Base-by-base conservation (phyloP, 2,797 vertebrate genomes). In the Tiaroga cobitis region DNA sequence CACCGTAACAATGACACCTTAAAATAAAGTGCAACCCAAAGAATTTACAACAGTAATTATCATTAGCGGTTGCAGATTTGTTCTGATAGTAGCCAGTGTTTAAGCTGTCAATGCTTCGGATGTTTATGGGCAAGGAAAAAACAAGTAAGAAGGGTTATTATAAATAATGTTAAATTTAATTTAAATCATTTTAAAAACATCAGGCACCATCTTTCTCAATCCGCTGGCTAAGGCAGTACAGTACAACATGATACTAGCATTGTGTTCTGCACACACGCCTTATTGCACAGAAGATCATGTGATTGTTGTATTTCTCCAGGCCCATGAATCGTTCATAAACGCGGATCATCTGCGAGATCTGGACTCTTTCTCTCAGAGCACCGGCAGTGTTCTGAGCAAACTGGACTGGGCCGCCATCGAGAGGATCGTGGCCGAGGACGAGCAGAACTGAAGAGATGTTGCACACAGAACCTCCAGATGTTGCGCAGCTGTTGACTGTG, bases 341-440 rank as follows among this genome's bases (percentile, higher is more conserved):
- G 3, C 10, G 43, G 21, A 80, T 54, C 89, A 54, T 39, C 75
- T 72, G 54, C 78, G 82, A 8, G 89, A 77, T 59, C 86, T 90
- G 9, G 96, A 97, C 37, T 90, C 90, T 9, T 34, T 94, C 19
- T 97, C 97, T 49, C 96, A 94, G 59, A 96, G 96, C 84, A 95
- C 93, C 0, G 93, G 96, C 87, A 97, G 96, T 89, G 92, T 93
- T 85, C 95, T 99, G 80, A 97, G 97, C 93, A 96, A 95, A 90
- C 94, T 99, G 24, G 97, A 99, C 92, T 99, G 98, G 98, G 94
- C 89, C 0, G 96, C 95, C 9, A 87, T 99, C 1, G 97, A 99
- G 63, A 96, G 94, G 73, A 94, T 99, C 93, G 95, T 96, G 65
- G 95, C 96, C 59, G 90, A 90, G 15, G 94, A 96, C 74, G 95